A percentile compares a stretch with the other conserved stretches of the same genome.
These are phyloP conservation scores for Hypanus sabinus DNA, from an alignment of 2,113 vertebrate species.

Conservation along the genomic window DNA sequence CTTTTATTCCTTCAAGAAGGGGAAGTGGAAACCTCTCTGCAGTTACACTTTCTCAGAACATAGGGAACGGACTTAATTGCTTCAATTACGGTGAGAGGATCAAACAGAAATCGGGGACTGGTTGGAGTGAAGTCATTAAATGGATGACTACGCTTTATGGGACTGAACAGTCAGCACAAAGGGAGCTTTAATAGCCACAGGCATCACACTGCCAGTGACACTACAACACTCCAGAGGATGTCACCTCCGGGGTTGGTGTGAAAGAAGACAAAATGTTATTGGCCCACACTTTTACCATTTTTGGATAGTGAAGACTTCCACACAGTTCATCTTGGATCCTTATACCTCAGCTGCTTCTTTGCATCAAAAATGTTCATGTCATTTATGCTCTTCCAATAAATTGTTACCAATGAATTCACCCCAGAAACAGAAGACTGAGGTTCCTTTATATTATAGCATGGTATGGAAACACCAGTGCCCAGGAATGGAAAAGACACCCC, in stretches of 20 bases:
- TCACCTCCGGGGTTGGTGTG: constrained; percentile 10
- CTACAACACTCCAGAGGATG: background rate
- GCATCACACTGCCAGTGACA: constrained; percentile 15
- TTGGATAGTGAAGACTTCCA: background rate
- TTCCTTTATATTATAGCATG: no score
- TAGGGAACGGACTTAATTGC: constrained; percentile 19
- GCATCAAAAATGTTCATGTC: background rate
- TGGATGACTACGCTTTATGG: constrained; percentile 25
- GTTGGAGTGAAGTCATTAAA: constrained; percentile 36
- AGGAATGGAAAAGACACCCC: no score
- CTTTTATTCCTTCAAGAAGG: constrained; percentile 33
- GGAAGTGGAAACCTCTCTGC: constrained; percentile 31
- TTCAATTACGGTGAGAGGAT: constrained; percentile 33
- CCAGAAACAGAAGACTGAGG: background rate
- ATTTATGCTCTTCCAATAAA: background rate
- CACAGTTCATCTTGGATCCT: background rate
- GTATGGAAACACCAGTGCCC: no score
- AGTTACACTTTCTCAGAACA: constrained; percentile 33
- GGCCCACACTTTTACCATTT: background rate
- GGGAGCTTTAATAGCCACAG: constrained; percentile 13
- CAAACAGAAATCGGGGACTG: constrained; percentile 15
- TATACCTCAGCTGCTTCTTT: background rate
- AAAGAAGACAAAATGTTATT: background rate
- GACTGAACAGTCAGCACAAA: background rate
- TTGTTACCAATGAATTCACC: background rate